Percentiles rank a stretch among this genome's conserved stretches.
These are phyloP conservation scores for Lepus oiostolus DNA, from an alignment of 2,797 vertebrate species.

Conservation along the genomic window DNA sequence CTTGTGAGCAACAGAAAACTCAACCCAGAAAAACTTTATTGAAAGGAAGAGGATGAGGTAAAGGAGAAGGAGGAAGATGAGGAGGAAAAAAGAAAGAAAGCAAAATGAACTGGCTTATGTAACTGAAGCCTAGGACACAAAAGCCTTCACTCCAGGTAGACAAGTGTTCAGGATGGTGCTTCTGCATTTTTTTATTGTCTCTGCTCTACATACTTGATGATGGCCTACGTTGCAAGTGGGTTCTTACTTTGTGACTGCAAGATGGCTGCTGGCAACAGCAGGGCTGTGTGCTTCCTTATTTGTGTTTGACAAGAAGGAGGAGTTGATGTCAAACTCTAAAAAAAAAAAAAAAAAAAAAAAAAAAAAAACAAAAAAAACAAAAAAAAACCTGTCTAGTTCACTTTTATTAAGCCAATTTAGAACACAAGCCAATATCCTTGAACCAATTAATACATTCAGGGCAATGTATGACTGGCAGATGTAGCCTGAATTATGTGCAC, in stretches of 20 bases:
- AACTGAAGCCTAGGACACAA: neutral
- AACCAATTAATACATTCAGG: neutral
- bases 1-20: conserved; percentile 24
- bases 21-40: neutral
- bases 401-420: neutral
- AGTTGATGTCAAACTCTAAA: neutral
- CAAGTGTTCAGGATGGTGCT: neutral
- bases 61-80: too few species aligned
- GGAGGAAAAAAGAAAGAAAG: neutral
- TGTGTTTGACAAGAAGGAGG: neutral
- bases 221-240: neutral
- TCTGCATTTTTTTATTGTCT: neutral
- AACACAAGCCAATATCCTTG: neutral
- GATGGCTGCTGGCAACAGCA: neutral
- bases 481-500: neutral
- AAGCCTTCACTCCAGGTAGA: neutral
- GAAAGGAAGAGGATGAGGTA: too few species aligned
- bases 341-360: neutral
- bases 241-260: neutral
- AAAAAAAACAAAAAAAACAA: neutral
- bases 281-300: neutral
- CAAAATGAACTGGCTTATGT: neutral
- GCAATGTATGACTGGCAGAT: neutral
- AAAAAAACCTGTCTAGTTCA: neutral
- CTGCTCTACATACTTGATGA: neutral